Conservation (phyloP, 2,888 invertebrate species). For the Orthonychiurus folsomi region DNA sequence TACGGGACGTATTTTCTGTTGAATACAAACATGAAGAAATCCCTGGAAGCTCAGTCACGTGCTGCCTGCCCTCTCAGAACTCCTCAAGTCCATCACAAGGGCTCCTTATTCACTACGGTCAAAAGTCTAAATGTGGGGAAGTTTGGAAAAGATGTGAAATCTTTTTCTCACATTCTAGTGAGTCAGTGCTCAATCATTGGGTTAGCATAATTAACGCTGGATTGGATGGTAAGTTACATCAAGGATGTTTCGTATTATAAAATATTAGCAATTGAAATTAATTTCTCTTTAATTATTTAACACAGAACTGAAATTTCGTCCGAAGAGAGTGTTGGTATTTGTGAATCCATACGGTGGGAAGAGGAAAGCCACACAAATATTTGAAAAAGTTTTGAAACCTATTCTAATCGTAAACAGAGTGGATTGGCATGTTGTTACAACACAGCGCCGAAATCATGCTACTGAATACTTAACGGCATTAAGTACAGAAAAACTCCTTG, state of each 20-base stretch:
- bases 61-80: constrained; percentile 16
- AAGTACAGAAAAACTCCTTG: constrained; percentile 41
- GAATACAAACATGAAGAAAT: constrained; percentile 18
- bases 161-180: constrained; percentile 31
- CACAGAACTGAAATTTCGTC: constrained; percentile 52
- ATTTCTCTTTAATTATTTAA: constrained; percentile 22
- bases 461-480: constrained; percentile 58
- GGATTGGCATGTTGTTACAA: constrained; percentile 57
- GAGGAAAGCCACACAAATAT: constrained; percentile 61
- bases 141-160: constrained; percentile 28
- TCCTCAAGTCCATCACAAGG: constrained; percentile 20
- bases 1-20: constrained; percentile 33
- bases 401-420: constrained; percentile 57
- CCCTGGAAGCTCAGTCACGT: constrained; percentile 21
- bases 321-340: constrained; percentile 64
- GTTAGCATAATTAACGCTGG: constrained; percentile 22
- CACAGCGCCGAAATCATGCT: constrained; percentile 68
- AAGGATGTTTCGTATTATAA: not conserved
- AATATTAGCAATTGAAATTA: no score
- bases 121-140: constrained; percentile 27
- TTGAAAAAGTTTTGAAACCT: constrained; percentile 62
- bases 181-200: constrained; percentile 33
- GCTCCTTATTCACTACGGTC: constrained; percentile 33
- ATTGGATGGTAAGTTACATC: constrained; percentile 22
- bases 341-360: constrained; percentile 79